Evolutionary conservation across 2,113 vertebrate genomes (phyloP), one percentile per base, ranked within the genome.

Genomic region (Zingel zingel): DNA sequence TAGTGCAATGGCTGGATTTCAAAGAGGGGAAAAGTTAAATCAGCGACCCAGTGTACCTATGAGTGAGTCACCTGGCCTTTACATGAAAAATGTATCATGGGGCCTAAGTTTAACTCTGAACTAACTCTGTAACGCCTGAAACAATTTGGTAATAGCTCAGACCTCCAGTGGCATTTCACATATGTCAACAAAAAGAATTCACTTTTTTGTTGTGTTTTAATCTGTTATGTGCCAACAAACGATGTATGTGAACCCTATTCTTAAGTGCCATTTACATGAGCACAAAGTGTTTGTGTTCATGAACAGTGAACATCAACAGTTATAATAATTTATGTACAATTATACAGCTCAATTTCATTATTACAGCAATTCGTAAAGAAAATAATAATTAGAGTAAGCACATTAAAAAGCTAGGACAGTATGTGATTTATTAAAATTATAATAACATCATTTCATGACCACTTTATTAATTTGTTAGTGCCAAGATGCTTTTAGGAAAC

Each of bases 321-420:
- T 78, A 79, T 14, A 77, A 77, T 75, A 57, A 90, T 78, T 66
- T 91, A 88, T 94, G 65, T 91, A 91, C 91, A 92, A 81, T 85
- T 88, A 69, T 83, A 88, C 81, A 90, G 16, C 43, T 84, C 8
- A 45, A 82, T 48, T 57, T 75, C 23, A 84, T 79, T 23, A 79
- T 72, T 64, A 83, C 83, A 88, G 18, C 33, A 72, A 70, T 70
- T 79, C 14, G 63, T 54, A 62, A 77, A 83, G 47, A 21, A 81
- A 84, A 21, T 36, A 79, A 66, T 82, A 71, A 77, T 72, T 74
- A 88, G 76, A 81, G 27, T 66, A 50, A 83, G 23, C 61, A 74
- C 53, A 64, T 73, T 76, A 64, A 92, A 89, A 79, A 83, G 19
- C 56, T 61, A 74, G 7, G 70, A 83, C 71, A 86, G 51, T 63